phyloP scores from a whole-genome alignment of 2,113 vertebrate genomes.

The Platichthys stellatus region DNA sequence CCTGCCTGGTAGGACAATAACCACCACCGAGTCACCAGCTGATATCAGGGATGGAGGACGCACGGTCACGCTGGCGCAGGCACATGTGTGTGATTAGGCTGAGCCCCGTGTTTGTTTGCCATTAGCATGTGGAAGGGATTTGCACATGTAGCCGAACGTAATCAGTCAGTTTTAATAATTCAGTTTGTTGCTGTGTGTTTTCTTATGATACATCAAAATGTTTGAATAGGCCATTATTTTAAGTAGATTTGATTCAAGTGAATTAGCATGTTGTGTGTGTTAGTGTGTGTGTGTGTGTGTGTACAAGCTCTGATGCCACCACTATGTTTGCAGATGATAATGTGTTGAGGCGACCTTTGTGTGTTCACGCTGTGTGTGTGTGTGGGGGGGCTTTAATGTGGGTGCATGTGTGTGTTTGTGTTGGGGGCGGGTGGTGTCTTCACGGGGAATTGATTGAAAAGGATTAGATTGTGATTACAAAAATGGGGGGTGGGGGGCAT shows the following conservation, averaged over 20 bases:
- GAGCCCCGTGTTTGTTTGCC: constrained; percentile 64
- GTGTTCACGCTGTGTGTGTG: constrained; percentile 17
- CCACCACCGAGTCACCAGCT: constrained; percentile 57
- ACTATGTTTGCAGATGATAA: background rate
- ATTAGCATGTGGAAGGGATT: constrained; percentile 72
- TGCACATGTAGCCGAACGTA: constrained; percentile 55
- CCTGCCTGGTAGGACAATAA: constrained; percentile 64
- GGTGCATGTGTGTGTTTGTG: too few species aligned
- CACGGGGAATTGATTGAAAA: constrained; percentile 51
- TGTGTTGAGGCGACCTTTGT: constrained; percentile 8
- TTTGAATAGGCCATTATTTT: background rate
- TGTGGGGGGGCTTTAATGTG: too few species aligned
- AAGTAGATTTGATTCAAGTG: constrained; percentile 1
- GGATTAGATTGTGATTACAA: constrained; percentile 62
- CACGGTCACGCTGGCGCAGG: constrained; percentile 4
- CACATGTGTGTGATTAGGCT: constrained; percentile 50
- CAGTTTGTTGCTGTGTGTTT: constrained; percentile 24
- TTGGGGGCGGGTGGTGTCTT: constrained; percentile 29
- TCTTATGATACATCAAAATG: background rate
- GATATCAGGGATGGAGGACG: constrained; percentile 52
- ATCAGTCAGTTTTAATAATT: constrained; percentile 65
- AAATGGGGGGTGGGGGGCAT: constrained; percentile 13
- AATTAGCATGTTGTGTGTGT: background rate
- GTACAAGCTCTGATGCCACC: background rate
- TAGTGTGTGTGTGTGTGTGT: background rate